These are phyloP conservation scores for Muschampia staudingeri DNA, from an alignment of 2,888 invertebrate genomes.

Conservation along the genomic window DNA sequence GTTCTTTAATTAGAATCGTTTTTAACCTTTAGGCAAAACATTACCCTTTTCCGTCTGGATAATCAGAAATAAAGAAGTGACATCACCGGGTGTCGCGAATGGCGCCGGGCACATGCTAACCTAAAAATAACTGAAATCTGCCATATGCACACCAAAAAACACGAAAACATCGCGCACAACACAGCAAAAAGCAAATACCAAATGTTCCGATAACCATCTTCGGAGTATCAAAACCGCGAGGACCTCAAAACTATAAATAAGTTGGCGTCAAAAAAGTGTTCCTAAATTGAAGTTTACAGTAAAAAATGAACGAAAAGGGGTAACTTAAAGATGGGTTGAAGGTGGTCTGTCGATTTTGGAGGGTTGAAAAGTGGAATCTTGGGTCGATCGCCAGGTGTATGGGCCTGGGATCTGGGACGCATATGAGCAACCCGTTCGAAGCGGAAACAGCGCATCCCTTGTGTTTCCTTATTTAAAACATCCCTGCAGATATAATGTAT, in stretches of 20 bases:
- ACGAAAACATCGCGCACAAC: slow-evolving; percentile 68
- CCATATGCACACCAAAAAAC: slow-evolving; percentile 86
- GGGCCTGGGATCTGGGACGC: slow-evolving; percentile 88
- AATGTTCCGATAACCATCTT: slow-evolving; percentile 75
- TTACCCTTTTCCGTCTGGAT: slow-evolving; percentile 81
- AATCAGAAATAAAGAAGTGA: slow-evolving; percentile 85
- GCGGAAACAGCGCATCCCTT: slow-evolving; percentile 88
- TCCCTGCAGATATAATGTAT: slow-evolving; percentile 65
- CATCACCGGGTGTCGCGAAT: slow-evolving; percentile 88
- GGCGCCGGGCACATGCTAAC: slow-evolving; percentile 85
- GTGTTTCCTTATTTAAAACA: slow-evolving; percentile 77
- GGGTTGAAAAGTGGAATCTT: slow-evolving; percentile 81
- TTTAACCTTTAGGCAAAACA: slow-evolving; percentile 73
- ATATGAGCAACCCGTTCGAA: slow-evolving; percentile 86
- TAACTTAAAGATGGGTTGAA: slow-evolving; percentile 72
- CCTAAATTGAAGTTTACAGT: slow-evolving; percentile 75
- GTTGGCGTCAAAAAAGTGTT: slow-evolving; percentile 59
- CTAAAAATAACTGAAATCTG: slow-evolving; percentile 87
- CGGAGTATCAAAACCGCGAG: slow-evolving; percentile 70
- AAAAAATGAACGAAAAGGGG: slow-evolving; percentile 82
- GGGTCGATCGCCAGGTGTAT: slow-evolving; percentile 86
- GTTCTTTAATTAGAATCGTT: slow-evolving; percentile 73
- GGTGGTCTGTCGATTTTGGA: slow-evolving; percentile 81
- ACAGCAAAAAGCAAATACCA: slow-evolving; percentile 74
- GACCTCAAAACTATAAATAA: slow-evolving; percentile 77